Base-by-base conservation (phyloP, 1,140 invertebrate species). In the Nebria ingens region DNA sequence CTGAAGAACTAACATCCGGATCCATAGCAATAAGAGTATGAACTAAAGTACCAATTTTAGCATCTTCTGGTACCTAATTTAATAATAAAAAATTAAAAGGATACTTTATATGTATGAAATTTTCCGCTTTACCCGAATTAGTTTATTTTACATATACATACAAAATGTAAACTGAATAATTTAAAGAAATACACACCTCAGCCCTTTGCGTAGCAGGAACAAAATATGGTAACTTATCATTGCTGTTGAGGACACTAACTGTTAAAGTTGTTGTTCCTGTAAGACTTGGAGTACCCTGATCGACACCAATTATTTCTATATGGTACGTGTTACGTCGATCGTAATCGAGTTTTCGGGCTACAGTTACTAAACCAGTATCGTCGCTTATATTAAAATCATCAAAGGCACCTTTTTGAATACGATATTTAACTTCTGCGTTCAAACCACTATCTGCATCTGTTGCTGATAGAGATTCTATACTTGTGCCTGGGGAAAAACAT, bases 151-250 rank as follows among this genome's bases (percentile, higher is more conserved):
- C 25, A 21, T 23, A 11, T 11, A 9, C 12, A n/a, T n/a, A n/a
- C n/a, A n/a, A n/a, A n/a, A n/a, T n/a, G n/a, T n/a, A n/a, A n/a
- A n/a, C n/a, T n/a, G n/a, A n/a, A n/a, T n/a, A n/a, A n/a, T n/a
- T n/a, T 22, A 12, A 22, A 6, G 6, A 11, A 9, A 4, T 21
- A 11, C 9, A 76, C 67, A 91, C 86, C 66, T 90, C 85, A 0
- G 88, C 85, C 60, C 87, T 77, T 68, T 93, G 91, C 1, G 83
- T 85, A 34, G 79, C 70, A 0, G 92, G 92, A 1, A 79, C 80
- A 66, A 97, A 94, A 64, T 84, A 84, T 0, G 93, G 93, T 58
- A 83, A 77, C 68, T 93, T 94, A 65, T 94, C 88, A 67, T 97
- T 97, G 21, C 84, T 89, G 66, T 93, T 91, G 19, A 86, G 78